Conservation (phyloP, 2,797 vertebrate species). For the Molossus molossus region DNA sequence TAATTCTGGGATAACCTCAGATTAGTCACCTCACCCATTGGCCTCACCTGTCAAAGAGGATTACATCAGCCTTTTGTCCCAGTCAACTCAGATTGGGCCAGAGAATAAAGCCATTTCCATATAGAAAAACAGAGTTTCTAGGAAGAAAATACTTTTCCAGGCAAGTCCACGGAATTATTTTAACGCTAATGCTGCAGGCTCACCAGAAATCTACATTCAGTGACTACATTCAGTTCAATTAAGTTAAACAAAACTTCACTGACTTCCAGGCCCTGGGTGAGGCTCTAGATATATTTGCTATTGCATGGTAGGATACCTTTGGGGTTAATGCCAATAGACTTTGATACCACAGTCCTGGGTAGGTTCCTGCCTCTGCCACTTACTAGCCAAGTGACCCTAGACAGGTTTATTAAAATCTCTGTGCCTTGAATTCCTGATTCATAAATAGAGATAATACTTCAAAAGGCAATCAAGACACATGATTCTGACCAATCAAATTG, state of each 20-base stretch:
- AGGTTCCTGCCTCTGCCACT: neutral
- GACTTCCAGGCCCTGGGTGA: neutral
- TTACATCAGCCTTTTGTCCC: neutral
- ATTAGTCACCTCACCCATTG: neutral
- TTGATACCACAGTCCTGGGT: neutral
- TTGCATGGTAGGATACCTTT: no score
- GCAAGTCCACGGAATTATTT: neutral
- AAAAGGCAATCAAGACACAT: neutral
- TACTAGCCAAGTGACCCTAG: neutral
- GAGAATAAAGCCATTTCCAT: neutral
- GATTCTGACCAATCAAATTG: neutral
- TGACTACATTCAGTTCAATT: conserved; percentile 14
- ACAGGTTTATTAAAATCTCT: neutral
- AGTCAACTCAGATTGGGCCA: neutral
- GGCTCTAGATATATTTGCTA: neutral
- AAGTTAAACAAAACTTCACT: conserved; percentile 6
- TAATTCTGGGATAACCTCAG: neutral
- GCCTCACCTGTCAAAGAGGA: neutral
- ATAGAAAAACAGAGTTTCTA: conserved; percentile 40
- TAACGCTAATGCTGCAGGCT: neutral
- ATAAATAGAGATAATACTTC: neutral
- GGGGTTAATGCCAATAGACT: neutral
- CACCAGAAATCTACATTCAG: neutral
- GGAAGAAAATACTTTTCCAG: neutral
- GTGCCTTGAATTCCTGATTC: conserved; percentile 2